Percentiles rank a stretch among this genome's conserved stretches.
Conservation (phyloP, 2,888 invertebrate genomes). For the Philonicus albiceps region DNA sequence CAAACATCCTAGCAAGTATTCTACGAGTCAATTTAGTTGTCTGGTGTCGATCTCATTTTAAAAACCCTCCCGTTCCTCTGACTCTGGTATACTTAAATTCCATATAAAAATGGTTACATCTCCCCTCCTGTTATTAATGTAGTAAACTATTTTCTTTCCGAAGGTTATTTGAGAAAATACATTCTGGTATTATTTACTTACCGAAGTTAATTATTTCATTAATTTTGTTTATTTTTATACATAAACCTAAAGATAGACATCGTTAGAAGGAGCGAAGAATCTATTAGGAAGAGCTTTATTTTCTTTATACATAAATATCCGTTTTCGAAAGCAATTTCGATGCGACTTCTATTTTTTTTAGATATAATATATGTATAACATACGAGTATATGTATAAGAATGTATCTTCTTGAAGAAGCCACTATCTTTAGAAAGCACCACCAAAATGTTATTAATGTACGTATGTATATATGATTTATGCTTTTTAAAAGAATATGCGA, state of each 20-base stretch:
- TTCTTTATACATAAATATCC: too few relatives aligned
- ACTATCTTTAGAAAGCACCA: neutral
- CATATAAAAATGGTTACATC: neutral
- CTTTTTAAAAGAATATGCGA: too few relatives aligned
- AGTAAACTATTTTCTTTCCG: neutral
- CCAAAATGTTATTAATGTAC: neutral
- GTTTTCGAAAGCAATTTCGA: too few relatives aligned
- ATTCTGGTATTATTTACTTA: neutral
- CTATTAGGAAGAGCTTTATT: too few relatives aligned
- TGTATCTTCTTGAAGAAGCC: neutral
- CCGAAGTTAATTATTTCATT: too few relatives aligned
- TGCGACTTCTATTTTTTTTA: too few relatives aligned
- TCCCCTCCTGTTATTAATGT: neutral
- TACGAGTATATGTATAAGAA: too few relatives aligned
- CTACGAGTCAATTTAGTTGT: neutral
- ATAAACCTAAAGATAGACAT: too few relatives aligned
- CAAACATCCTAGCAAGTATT: neutral
- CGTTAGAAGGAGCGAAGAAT: too few relatives aligned
- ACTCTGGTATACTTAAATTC: neutral
- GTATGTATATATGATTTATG: neutral
- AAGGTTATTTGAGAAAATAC: neutral
- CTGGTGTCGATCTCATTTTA: conserved; percentile 5
- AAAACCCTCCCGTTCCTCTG: neutral
- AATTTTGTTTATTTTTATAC: too few relatives aligned
- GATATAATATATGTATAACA: too few relatives aligned